phyloP scores from a whole-genome alignment of 2,113 vertebrate species.

The Hiodon tergisus region DNA sequence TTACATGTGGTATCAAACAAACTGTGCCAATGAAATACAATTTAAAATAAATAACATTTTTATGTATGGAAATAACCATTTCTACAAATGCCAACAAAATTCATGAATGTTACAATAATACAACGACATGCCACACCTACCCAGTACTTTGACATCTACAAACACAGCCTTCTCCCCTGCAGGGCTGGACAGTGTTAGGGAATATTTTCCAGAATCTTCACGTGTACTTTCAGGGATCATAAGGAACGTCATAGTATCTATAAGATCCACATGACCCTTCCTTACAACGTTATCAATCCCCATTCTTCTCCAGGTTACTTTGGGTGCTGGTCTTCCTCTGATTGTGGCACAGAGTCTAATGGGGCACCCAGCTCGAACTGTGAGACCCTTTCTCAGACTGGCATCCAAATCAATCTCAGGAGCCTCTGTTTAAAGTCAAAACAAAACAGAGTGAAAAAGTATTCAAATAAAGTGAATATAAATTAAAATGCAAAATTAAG shows the following conservation, averaged over 20 bases:
- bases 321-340: conserved; percentile 85
- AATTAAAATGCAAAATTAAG: neutral
- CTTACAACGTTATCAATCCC: conserved; percentile 92
- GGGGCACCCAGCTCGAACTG: conserved; percentile 89
- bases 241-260: conserved; percentile 97
- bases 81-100: neutral
- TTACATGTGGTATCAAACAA: neutral
- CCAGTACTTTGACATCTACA: conserved; percentile 89
- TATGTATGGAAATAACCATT: neutral
- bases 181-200: conserved; percentile 76
- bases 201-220: conserved; percentile 94
- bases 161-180: conserved; percentile 97
- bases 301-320: conserved; percentile 88
- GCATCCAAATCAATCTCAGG: conserved; percentile 92
- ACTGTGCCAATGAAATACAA: neutral
- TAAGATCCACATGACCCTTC: conserved; percentile 88
- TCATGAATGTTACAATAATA: neutral
- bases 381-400: conserved; percentile 83
- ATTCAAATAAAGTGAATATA: neutral
- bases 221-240: conserved; percentile 89
- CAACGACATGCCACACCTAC: conserved; percentile 33
- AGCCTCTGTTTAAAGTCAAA: conserved; percentile 69
- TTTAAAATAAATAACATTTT: neutral
- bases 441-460: conserved; percentile 20
- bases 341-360: conserved; percentile 91